phyloP scores from a whole-genome alignment of 2,888 invertebrate genomes.

The Drosophila heteroneura region DNA sequence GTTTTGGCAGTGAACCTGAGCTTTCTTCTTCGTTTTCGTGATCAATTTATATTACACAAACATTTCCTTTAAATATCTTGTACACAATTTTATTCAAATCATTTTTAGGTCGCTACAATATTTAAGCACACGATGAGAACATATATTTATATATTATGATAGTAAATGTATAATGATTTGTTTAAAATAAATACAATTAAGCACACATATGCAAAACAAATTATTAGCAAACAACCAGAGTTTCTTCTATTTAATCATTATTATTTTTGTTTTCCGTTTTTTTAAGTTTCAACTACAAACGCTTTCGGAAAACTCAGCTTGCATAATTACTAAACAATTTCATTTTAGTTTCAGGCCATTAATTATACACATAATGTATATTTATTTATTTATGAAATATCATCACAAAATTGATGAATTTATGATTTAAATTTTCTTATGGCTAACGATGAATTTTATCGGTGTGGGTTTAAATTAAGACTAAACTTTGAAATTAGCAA shows the following conservation, averaged over 20 bases:
- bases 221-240: constrained; percentile 69
- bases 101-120: constrained; percentile 52
- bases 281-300: constrained; percentile 50
- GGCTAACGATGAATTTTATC: constrained; percentile 59
- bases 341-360: constrained; percentile 46
- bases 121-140: constrained; percentile 57
- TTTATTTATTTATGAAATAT: constrained; percentile 51
- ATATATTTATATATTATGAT: constrained; percentile 26
- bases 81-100: constrained; percentile 52
- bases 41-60: constrained; percentile 71
- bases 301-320: constrained; percentile 26
- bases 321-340: constrained; percentile 41
- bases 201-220: constrained; percentile 51
- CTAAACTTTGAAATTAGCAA: constrained; percentile 53
- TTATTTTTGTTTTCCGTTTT: background rate
- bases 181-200: constrained; percentile 44
- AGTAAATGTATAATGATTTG: constrained; percentile 28
- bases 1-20: constrained; percentile 85
- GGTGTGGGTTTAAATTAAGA: constrained; percentile 54
- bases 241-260: constrained; percentile 29
- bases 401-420: constrained; percentile 80
- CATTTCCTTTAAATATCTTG: constrained; percentile 47
- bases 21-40: constrained; percentile 76
- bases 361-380: constrained; percentile 37
- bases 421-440: constrained; percentile 63